phyloP scores from a whole-genome alignment of 2,888 invertebrate genomes.

The Norana najaformis region DNA sequence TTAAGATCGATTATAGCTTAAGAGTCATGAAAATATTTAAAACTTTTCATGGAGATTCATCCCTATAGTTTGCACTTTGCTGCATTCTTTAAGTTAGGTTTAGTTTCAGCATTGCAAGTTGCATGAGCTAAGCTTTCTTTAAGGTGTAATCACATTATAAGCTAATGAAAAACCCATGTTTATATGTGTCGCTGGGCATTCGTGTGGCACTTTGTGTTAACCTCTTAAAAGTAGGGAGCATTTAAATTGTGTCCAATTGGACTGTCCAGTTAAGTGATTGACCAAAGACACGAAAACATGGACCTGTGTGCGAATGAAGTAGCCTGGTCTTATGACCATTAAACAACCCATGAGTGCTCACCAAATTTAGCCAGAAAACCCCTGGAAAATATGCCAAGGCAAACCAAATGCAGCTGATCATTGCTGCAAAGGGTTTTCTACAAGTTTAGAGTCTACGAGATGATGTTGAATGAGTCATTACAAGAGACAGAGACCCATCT shows the following conservation, averaged over 20 bases:
- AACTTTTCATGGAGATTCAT: neutral
- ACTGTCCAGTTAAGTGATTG: neutral
- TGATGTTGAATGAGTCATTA: neutral
- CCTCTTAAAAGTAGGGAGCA: neutral
- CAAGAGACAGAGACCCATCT: neutral
- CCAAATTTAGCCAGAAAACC: neutral
- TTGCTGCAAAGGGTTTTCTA: neutral
- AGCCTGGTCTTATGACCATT: too few relatives aligned
- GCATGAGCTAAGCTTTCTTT: neutral
- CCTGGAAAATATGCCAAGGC: neutral
- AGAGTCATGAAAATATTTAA: neutral
- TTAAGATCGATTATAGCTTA: neutral
- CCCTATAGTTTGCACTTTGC: neutral
- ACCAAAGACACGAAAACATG: neutral
- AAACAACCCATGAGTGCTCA: neutral
- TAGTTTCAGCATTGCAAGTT: too few relatives aligned
- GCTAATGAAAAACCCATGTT: neutral
- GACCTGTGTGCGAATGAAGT: neutral
- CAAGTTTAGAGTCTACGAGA: neutral
- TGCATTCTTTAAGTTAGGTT: neutral
- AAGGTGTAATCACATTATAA: neutral
- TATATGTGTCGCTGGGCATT: neutral
- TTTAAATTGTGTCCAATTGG: neutral
- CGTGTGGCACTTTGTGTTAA: neutral
- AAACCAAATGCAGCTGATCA: neutral